A percentile compares a stretch with the other conserved stretches of the same genome.
Conservation (phyloP, 2,113 vertebrate species). For the Mellivora capensis region DNA sequence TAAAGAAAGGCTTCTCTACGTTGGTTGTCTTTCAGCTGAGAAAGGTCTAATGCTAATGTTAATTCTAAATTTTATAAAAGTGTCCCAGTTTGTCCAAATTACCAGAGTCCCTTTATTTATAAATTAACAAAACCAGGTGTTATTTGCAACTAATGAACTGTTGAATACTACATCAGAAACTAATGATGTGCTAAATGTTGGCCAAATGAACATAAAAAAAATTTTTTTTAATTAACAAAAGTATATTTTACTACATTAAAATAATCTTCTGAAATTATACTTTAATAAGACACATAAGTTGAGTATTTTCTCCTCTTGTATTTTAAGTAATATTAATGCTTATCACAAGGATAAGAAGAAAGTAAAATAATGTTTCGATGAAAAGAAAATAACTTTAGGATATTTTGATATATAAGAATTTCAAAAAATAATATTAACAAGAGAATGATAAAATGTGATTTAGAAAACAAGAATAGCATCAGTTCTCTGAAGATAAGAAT, state of each 20-base stretch:
- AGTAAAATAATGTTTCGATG: neutral
- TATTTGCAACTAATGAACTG: neutral
- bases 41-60: neutral
- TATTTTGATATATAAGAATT: neutral
- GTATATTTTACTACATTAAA: slow-evolving; percentile 16
- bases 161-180: neutral
- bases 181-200: too few relatives aligned
- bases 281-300: neutral
- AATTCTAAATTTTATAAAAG: slow-evolving; percentile 14
- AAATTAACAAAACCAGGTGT: neutral
- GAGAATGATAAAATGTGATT: neutral
- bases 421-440: neutral
- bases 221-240: neutral
- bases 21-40: slow-evolving; percentile 17
- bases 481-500: neutral
- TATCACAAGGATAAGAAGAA: neutral
- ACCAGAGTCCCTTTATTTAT: neutral
- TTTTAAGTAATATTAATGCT: neutral
- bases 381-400: neutral
- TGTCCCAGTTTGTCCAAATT: slow-evolving; percentile 16
- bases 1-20: neutral
- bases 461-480: neutral
- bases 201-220: too few relatives aligned
- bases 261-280: neutral
- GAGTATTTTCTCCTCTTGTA: neutral